Evolutionary conservation across 1,140 invertebrate genomes (phyloP).

Genomic region (Drosophila nigrodunni): DNA sequence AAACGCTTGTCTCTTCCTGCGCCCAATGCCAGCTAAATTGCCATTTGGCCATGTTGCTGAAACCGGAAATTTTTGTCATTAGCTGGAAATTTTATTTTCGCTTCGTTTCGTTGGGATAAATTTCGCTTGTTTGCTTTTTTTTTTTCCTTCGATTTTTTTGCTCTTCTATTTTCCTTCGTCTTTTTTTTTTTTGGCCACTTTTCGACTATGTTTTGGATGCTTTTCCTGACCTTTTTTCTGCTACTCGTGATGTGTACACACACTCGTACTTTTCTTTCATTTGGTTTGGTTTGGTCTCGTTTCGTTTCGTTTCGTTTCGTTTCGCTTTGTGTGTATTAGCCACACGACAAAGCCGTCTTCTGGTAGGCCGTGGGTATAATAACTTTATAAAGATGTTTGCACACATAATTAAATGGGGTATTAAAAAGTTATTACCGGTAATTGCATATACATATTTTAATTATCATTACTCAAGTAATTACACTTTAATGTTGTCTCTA

Average conservation of each 20-base stretch:
- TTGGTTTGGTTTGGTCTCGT: slow-evolving; percentile 1
- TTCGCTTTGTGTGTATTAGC: background rate
- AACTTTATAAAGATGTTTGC: slow-evolving; percentile 38
- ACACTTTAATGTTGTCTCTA: slow-evolving; percentile 20
- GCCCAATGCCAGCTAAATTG: slow-evolving; percentile 35
- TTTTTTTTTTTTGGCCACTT: slow-evolving; percentile 30
- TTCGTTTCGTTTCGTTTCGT: background rate
- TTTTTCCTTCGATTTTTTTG: slow-evolving; percentile 2
- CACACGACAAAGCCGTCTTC: slow-evolving; percentile 14
- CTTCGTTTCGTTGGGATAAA: slow-evolving; percentile 63
- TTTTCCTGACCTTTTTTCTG: slow-evolving; percentile 49
- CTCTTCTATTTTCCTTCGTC: slow-evolving; percentile 9
- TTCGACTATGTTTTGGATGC: slow-evolving; percentile 44
- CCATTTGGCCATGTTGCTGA: slow-evolving; percentile 41
- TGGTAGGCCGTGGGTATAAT: slow-evolving; percentile 8
- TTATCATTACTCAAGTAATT: slow-evolving; percentile 35
- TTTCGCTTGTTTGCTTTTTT: slow-evolving; percentile 19
- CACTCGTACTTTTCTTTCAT: background rate
- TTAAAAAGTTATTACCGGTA: slow-evolving; percentile 35
- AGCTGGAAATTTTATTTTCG: slow-evolving; percentile 78
- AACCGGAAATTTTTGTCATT: slow-evolving; percentile 78
- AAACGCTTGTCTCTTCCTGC: slow-evolving; percentile 43
- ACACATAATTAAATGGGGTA: slow-evolving; percentile 32
- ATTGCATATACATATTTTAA: slow-evolving; percentile 38
- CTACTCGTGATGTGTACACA: no score